Evolutionary conservation across 1,140 invertebrate species (phyloP).

Genomic region (Elymnias hypermnestra): DNA sequence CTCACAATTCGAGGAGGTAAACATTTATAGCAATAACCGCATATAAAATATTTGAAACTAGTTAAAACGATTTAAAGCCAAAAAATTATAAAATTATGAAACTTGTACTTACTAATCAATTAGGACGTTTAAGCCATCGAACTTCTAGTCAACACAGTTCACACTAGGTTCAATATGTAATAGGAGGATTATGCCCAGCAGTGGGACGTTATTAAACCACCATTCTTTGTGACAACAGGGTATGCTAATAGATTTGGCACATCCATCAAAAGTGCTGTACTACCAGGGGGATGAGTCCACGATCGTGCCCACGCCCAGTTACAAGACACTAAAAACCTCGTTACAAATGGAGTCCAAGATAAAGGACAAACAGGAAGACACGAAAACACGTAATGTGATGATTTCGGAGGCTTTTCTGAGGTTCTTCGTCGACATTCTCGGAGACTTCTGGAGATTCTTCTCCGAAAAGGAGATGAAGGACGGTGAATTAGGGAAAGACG

Average conservation of each 20-base stretch:
- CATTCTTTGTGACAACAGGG: slow-evolving; percentile 39
- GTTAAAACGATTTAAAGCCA: not conserved
- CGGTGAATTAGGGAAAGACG: slow-evolving; percentile 44
- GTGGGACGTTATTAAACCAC: too few relatives aligned
- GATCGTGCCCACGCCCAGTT: slow-evolving; percentile 79
- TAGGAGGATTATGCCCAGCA: too few relatives aligned
- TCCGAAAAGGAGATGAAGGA: slow-evolving; percentile 37
- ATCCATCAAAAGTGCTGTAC: slow-evolving; percentile 50
- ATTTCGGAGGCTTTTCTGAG: slow-evolving; percentile 83
- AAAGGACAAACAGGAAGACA: slow-evolving; percentile 45
- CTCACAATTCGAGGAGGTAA: slow-evolving; percentile 42
- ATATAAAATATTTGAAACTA: not conserved
- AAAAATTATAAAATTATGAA: too few relatives aligned
- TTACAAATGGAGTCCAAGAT: slow-evolving; percentile 78
- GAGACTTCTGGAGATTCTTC: slow-evolving; percentile 78
- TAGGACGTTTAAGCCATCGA: too few relatives aligned
- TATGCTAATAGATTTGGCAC: slow-evolving; percentile 61
- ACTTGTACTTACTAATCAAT: too few relatives aligned
- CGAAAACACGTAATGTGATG: slow-evolving; percentile 78
- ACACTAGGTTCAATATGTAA: not conserved
- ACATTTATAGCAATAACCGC: not conserved
- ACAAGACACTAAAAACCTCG: slow-evolving; percentile 79
- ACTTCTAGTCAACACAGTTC: too few relatives aligned
- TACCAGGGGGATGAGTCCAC: slow-evolving; percentile 81
- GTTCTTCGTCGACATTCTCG: slow-evolving; percentile 82